Evolutionary conservation across 1,140 invertebrate species (phyloP).

Genomic region (Lordiphosa stackelbergi): DNA sequence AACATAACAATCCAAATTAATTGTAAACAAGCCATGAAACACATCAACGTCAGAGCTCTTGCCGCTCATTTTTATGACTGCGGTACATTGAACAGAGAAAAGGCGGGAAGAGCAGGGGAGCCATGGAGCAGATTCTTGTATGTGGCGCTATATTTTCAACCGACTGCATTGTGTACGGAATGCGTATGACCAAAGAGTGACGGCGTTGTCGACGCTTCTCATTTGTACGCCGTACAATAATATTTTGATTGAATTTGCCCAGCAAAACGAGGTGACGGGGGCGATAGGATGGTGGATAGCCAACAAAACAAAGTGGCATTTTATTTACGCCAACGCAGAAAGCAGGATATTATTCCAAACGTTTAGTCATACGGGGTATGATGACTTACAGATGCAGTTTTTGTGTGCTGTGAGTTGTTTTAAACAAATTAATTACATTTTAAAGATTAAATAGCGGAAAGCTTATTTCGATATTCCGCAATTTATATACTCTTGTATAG

Average conservation of each 20-base stretch:
- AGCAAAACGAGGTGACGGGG: neutral
- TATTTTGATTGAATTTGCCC: conserved; percentile 68
- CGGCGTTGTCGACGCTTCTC: conserved; percentile 53
- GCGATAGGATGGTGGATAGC: neutral
- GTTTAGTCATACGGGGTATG: conserved; percentile 12
- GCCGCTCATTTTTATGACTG: conserved; percentile 35
- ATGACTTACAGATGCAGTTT: neutral
- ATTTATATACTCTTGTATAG: too few relatives aligned
- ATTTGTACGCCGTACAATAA: conserved; percentile 67
- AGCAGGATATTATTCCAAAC: conserved; percentile 58
- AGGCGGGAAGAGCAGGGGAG: conserved; percentile 1
- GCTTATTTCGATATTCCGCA: too few relatives aligned
- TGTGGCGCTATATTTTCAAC: conserved; percentile 7
- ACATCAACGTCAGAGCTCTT: conserved; percentile 27
- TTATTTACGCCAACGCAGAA: conserved; percentile 61
- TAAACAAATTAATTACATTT: too few relatives aligned
- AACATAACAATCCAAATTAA: conserved; percentile 69
- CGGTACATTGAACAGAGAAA: conserved; percentile 11
- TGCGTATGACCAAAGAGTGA: conserved; percentile 48
- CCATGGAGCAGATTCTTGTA: neutral
- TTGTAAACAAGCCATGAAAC: conserved; percentile 72
- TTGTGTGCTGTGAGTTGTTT: too few relatives aligned
- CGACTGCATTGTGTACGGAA: conserved; percentile 8
- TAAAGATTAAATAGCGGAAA: too few relatives aligned
- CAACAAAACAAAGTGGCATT: conserved; percentile 54